Conservation (phyloP, 2,113 vertebrate genomes). For the Hyaena hyaena region DNA sequence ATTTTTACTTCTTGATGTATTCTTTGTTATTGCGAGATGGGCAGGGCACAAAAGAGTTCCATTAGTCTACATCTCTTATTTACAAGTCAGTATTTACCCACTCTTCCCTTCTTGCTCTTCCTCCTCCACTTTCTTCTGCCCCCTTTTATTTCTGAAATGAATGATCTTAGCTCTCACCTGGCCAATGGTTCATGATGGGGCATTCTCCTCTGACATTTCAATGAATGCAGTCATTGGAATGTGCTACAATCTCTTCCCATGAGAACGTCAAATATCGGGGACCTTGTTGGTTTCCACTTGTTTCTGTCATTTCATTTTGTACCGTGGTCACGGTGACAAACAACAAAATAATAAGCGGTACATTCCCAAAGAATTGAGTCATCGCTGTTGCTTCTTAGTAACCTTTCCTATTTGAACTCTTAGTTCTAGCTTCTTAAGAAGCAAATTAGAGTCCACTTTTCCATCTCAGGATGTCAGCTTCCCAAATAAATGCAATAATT, state of each 20-base stretch:
- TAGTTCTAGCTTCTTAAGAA: background rate
- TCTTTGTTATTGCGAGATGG: background rate
- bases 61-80: background rate
- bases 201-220: conserved; percentile 6
- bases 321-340: background rate
- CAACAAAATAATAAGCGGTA: background rate
- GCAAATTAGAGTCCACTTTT: background rate
- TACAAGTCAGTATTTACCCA: conserved; percentile 15
- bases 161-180: conserved; percentile 27
- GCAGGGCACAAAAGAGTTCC: conserved; percentile 1
- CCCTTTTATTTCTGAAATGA: conserved; percentile 27
- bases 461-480: background rate
- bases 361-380: background rate
- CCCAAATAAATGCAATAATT: background rate
- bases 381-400: background rate
- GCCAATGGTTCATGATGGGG: background rate
- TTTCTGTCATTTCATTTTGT: background rate
- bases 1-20: conserved; percentile 51
- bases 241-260: background rate
- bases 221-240: background rate
- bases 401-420: background rate
- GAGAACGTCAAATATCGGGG: background rate
- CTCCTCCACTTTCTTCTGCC: background rate
- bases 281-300: background rate
- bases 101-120: background rate